Conservation (phyloP, 2,113 vertebrate genomes). For the Neoarius graeffei region DNA sequence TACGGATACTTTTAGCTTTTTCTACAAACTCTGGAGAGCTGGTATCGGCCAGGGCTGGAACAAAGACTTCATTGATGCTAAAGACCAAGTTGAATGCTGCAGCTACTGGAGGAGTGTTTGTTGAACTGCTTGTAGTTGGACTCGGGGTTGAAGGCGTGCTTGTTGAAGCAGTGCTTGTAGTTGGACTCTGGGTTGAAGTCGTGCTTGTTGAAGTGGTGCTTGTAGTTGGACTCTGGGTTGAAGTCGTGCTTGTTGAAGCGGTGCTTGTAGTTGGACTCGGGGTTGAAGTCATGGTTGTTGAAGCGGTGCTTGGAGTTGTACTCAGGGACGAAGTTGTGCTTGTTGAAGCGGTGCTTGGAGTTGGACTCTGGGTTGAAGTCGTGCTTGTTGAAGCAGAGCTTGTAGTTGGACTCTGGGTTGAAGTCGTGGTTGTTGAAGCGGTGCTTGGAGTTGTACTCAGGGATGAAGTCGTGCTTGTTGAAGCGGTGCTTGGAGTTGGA, state of each 20-base stretch:
- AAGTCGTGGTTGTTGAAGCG: background rate
- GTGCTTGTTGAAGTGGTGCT: background rate
- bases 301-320: background rate
- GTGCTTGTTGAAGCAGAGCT: background rate
- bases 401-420: background rate
- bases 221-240: background rate
- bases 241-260: background rate
- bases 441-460: background rate
- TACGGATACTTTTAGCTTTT: too few species aligned
- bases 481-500: too few species aligned
- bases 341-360: too few species aligned
- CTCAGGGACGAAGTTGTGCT: background rate
- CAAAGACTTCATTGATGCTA: background rate
- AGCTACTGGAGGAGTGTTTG: background rate
- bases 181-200: background rate
- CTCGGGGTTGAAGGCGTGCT: background rate
- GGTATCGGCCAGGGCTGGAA: background rate
- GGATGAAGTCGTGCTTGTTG: too few species aligned
- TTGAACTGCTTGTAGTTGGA: background rate
- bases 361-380: too few species aligned
- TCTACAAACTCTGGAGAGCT: too few species aligned
- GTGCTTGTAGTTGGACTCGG: background rate
- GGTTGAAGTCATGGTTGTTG: background rate
- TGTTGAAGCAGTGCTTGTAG: background rate
- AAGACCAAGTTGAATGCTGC: background rate